These are phyloP conservation scores for Dicyrtomina minuta DNA, from an alignment of 2,888 invertebrate genomes.

Conservation along the genomic window DNA sequence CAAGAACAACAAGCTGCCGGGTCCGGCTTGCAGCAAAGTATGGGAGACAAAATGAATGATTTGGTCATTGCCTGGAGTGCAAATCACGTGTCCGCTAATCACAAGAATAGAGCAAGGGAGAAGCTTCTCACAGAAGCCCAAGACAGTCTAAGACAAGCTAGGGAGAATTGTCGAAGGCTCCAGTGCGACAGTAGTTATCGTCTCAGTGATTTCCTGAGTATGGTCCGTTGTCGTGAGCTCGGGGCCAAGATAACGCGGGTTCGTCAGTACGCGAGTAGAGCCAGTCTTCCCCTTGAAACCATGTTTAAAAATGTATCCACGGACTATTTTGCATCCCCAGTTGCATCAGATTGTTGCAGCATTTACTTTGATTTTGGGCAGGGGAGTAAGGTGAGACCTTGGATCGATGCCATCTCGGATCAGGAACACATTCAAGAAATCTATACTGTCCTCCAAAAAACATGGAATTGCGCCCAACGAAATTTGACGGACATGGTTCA, in stretches of 20 bases:
- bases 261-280: constrained; percentile 13
- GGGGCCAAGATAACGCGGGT: neutral
- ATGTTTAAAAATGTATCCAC: constrained; percentile 22
- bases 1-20: neutral
- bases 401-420: constrained; percentile 10
- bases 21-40: neutral
- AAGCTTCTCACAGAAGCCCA: constrained; percentile 1
- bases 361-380: neutral
- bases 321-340: constrained; percentile 12
- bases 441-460: constrained; percentile 11
- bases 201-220: constrained; percentile 9
- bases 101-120: constrained; percentile 18
- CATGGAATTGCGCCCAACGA: constrained; percentile 6
- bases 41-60: constrained; percentile 17
- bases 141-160: neutral
- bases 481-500: constrained; percentile 16
- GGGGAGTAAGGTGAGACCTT: neutral
- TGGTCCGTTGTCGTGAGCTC: neutral
- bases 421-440: constrained; percentile 20
- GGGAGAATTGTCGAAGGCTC: neutral
- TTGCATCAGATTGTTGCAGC: neutral
- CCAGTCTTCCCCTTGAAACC: constrained; percentile 3
- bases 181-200: constrained; percentile 1
- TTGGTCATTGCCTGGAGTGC: constrained; percentile 14
- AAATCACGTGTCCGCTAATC: constrained; percentile 3